Conservation (phyloP, 2,797 vertebrate species). For the Lagocephalus sceleratus region DNA sequence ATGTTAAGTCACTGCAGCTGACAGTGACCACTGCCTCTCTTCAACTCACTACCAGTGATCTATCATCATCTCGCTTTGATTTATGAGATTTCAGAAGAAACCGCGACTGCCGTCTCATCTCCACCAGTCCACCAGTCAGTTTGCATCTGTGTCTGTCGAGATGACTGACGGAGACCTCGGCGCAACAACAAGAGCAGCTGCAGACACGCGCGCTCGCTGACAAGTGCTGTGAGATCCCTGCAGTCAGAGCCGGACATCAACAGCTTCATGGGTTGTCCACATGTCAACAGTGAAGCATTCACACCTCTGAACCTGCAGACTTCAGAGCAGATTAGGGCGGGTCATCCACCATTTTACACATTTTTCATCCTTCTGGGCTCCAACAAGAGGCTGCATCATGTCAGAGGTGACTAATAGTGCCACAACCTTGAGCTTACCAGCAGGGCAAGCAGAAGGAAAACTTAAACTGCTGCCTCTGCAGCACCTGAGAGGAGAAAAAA, state of each 20-base stretch:
- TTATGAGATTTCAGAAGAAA: conserved; percentile 45
- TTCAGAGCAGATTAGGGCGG: conserved; percentile 29
- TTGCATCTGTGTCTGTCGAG: not conserved
- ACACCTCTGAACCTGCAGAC: conserved; percentile 8
- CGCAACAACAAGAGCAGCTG: no score
- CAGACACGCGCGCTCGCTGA: no score
- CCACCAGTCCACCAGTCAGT: not conserved
- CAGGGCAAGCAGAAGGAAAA: conserved; percentile 41
- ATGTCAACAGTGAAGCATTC: conserved; percentile 4
- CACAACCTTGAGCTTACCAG: conserved; percentile 47
- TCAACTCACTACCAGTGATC: conserved; percentile 46
- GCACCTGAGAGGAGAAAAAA: conserved; percentile 25
- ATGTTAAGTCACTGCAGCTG: conserved; percentile 62
- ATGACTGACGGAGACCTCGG: not conserved
- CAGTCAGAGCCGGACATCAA: no score
- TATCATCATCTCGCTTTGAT: conserved; percentile 53
- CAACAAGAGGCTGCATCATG: conserved; percentile 59
- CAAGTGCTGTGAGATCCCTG: no score
- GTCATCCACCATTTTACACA: conserved; percentile 41
- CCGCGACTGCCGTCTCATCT: not conserved
- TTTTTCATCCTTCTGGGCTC: conserved; percentile 60
- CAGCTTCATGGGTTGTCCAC: no score
- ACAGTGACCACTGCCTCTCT: conserved; percentile 45
- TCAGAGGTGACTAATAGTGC: conserved; percentile 72
- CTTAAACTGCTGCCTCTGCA: conserved; percentile 69